Percentiles rank a stretch among this genome's conserved stretches.
Evolutionary conservation across 1,140 invertebrate genomes (phyloP).

Genomic region (Drosophila cardini): DNA sequence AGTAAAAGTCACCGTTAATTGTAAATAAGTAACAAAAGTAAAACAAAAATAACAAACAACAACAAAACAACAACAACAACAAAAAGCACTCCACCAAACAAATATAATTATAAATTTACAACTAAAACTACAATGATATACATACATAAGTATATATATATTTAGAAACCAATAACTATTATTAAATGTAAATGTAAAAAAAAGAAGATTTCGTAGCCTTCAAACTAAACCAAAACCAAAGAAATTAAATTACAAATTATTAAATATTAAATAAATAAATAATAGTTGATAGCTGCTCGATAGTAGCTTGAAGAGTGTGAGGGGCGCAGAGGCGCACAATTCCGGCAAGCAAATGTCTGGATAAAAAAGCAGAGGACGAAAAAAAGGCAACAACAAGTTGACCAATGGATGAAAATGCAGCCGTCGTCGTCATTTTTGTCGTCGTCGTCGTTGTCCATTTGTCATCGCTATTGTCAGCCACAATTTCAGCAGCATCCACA

Average conservation of each 20-base stretch:
- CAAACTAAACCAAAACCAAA: constrained; percentile 40
- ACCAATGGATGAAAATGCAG: constrained; percentile 85
- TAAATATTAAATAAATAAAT: constrained; percentile 8
- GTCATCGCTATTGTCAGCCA: constrained; percentile 73
- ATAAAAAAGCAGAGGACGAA: constrained; percentile 51
- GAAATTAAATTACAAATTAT: constrained; percentile 6
- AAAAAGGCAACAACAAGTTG: constrained; percentile 52
- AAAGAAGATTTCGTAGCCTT: constrained; percentile 48
- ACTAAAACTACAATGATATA: constrained; percentile 61
- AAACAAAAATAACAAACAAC: constrained; percentile 34
- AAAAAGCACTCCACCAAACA: constrained; percentile 72
- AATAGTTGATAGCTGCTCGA: neutral
- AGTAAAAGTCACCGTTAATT: constrained; percentile 59
- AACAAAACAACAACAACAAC: constrained; percentile 53
- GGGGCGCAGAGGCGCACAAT: constrained; percentile 30
- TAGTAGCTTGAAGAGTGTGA: constrained; percentile 10
- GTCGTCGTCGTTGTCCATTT: constrained; percentile 81
- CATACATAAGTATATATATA: constrained; percentile 52
- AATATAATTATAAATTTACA: constrained; percentile 49
- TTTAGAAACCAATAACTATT: constrained; percentile 56
- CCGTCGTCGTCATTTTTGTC: constrained; percentile 80
- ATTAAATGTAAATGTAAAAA: constrained; percentile 28
- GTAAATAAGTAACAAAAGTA: constrained; percentile 72
- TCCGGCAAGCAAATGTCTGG: constrained; percentile 81
- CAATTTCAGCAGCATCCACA: constrained; percentile 27